Evolutionary conservation across 2,113 vertebrate genomes (phyloP).

Genomic region (Anarrhichthys ocellatus): DNA sequence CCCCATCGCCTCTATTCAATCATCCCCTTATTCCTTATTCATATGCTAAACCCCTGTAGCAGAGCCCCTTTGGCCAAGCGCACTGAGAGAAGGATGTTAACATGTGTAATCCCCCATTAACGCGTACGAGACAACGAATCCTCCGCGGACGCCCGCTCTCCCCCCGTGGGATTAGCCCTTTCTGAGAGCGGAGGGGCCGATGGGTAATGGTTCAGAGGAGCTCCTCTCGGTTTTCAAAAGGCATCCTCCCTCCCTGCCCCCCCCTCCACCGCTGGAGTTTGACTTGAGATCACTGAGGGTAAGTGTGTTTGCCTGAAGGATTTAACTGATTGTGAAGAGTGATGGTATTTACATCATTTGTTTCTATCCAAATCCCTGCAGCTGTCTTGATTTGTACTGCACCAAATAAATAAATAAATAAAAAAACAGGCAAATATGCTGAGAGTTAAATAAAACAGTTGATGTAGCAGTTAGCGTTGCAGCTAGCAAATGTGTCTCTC

Average conservation of each 20-base stretch:
- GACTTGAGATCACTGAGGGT: conserved; percentile 52
- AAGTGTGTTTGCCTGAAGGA: conserved; percentile 63
- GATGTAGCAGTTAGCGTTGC: not conserved
- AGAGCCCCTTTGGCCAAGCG: conserved; percentile 77
- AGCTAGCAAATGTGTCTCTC: not conserved
- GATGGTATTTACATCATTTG: conserved; percentile 52
- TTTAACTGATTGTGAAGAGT: conserved; percentile 52
- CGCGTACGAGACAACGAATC: conserved; percentile 68
- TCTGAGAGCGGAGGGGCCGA: conserved; percentile 63
- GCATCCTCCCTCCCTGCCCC: conserved; percentile 18
- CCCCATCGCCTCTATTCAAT: conserved; percentile 69
- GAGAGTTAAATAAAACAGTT: not conserved
- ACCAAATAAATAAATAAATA: conserved; percentile 3
- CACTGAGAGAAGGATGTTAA: conserved; percentile 81
- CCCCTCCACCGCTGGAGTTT: conserved; percentile 33
- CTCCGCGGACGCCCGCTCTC: conserved; percentile 74
- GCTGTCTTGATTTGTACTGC: conserved; percentile 6
- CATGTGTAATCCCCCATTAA: conserved; percentile 86
- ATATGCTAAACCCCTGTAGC: conserved; percentile 81
- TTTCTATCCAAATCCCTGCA: conserved; percentile 21
- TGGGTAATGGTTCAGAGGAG: conserved; percentile 77
- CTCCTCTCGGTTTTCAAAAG: conserved; percentile 64
- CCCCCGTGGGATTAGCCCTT: conserved; percentile 76
- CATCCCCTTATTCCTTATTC: conserved; percentile 80
- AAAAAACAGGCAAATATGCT: conserved; percentile 6